Base-by-base conservation (phyloP, 2,797 vertebrate species). In the Nyctalus aviator region DNA sequence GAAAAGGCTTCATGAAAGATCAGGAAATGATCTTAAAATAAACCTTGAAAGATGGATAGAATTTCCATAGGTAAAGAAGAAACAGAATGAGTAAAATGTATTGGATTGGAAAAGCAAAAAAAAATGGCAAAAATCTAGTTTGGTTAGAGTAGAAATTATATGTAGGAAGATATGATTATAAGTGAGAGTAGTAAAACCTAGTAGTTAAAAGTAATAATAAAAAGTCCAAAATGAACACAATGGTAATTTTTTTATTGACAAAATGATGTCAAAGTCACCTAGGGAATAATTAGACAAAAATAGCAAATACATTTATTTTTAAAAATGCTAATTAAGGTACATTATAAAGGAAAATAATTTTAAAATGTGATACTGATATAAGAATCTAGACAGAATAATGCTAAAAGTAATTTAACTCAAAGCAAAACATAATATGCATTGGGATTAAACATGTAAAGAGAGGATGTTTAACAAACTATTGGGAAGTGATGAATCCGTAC, bases 51-150 rank as follows among this genome's bases (percentile, higher is more conserved):
- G 10, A 77, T 53, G 17, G 4, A 25, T n/a, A 83, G 30, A 88
- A 87, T 87, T 84, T 75, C 21, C 50, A 30, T 35, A 88, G 46
- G 27, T 84, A 76, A 88, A 64, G n/a, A 94, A 64, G 37, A 82
- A 94, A 92, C 8, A 85, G 15, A 88, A 90, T 35, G 9, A 84
- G 14, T 55, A 90, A 89, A 91, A 88, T 46, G 23, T 21, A 68
- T 77, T 84, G 23, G 4, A 73, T 9, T 71, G 17, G 18, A 77
- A 87, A 81, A 82, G 1, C 9, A 77, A 83, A 9, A 18, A 93
- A 18, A 93, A 17, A 91, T 44, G 17, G 66, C 10, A 83, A 82
- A 84, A 84, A 41, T 76, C 1, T 5, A 59, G 14, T 37, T 84
- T 76, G 57, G 7, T 3, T 83, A 68, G 1, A 71, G 10, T 73